A percentile compares a stretch with the other conserved stretches of the same genome.
These are phyloP conservation scores for Drosophila lacteicornis DNA, from an alignment of 1,140 invertebrate species.

Conservation along the genomic window DNA sequence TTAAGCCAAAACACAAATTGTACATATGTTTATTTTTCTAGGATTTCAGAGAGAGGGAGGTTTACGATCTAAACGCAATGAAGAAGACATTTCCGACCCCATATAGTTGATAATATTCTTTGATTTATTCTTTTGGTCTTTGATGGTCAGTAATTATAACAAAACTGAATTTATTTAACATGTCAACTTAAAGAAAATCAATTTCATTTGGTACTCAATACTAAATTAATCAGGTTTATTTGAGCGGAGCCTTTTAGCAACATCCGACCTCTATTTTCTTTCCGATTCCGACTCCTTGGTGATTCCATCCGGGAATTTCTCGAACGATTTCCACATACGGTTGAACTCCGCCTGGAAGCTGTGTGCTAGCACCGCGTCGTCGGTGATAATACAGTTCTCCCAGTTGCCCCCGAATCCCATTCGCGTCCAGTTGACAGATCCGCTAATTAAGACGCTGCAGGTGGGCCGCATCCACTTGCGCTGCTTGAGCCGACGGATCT, in stretches of 20 bases:
- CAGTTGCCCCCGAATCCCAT: conserved; percentile 67
- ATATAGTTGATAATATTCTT: background rate
- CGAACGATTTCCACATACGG: conserved; percentile 66
- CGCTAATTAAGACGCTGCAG: conserved; percentile 43
- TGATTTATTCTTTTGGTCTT: background rate
- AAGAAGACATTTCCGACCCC: too few relatives aligned
- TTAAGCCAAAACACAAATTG: too few relatives aligned
- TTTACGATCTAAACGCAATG: too few relatives aligned
- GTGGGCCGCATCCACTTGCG: background rate
- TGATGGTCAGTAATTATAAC: background rate
- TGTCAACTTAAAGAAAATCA: background rate
- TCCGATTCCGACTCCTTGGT: background rate
- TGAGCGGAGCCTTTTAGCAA: background rate
- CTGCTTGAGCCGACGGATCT: conserved; percentile 14
- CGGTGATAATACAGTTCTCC: conserved; percentile 66
- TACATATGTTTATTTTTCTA: too few relatives aligned
- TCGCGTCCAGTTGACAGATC: conserved; percentile 72
- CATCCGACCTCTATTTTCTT: background rate
- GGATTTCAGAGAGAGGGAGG: too few relatives aligned
- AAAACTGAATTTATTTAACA: background rate
- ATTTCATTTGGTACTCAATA: background rate
- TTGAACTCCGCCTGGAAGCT: conserved; percentile 61
- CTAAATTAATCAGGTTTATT: background rate
- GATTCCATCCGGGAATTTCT: background rate
- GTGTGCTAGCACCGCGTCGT: conserved; percentile 6